Percentiles rank a stretch among this genome's conserved stretches.
These are phyloP conservation scores for Drosophila auraria DNA, from an alignment of 1,140 invertebrate genomes.

Conservation along the genomic window DNA sequence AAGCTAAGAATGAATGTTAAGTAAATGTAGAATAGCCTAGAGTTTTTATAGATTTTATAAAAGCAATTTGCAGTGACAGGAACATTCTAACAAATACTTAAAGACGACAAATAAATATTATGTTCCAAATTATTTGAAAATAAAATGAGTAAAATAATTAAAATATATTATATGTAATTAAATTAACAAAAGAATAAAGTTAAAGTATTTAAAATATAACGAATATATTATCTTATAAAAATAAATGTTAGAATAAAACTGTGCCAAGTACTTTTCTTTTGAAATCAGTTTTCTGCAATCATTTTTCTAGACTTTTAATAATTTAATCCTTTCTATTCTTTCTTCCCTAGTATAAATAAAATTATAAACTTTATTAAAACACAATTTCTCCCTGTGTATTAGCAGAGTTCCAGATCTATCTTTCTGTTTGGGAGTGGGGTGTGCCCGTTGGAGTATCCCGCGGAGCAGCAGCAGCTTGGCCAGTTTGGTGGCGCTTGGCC, in stretches of 20 bases:
- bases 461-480: conserved; percentile 52
- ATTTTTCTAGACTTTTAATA: too few relatives aligned
- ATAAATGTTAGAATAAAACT: too few relatives aligned
- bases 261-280: too few relatives aligned
- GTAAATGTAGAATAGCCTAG: fast-evolving
- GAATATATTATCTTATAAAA: neutral
- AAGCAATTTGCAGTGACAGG: neutral
- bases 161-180: too few relatives aligned
- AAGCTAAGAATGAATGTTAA: fast-evolving
- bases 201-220: neutral
- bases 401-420: conserved; percentile 8
- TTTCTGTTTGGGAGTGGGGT: conserved; percentile 6
- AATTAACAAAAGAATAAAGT: too few relatives aligned
- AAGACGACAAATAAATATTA: too few relatives aligned
- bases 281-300: too few relatives aligned
- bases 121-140: too few relatives aligned
- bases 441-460: conserved; percentile 41
- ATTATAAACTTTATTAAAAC: too few relatives aligned
- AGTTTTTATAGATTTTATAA: neutral
- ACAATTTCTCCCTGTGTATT: conserved; percentile 9
- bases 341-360: neutral
- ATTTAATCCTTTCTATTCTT: too few relatives aligned
- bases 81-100: too few relatives aligned
- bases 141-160: too few relatives aligned
- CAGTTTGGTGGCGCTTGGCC: conserved; percentile 68